Conservation (phyloP, 2,888 invertebrate species). For the Sturmia bella region DNA sequence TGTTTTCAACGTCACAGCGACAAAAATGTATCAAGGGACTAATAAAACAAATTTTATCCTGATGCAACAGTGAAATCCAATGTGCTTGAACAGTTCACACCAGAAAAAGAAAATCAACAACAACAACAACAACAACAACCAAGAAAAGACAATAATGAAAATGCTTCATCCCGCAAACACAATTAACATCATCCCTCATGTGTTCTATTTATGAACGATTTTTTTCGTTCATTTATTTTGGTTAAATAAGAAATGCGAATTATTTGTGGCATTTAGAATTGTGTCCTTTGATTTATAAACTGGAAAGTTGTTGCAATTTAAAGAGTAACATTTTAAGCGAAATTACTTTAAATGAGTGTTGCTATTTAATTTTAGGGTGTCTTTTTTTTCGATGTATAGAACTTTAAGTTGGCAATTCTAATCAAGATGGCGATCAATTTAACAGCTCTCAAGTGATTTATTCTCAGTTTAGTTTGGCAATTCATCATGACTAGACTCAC, state of each 20-base stretch:
- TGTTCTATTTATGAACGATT: conserved; percentile 10
- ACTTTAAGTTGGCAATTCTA: too few species aligned
- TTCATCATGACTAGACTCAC: too few species aligned
- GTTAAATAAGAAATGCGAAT: conserved; percentile 3
- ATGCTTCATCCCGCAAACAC: conserved; percentile 15
- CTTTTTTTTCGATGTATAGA: too few species aligned
- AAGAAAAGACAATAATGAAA: conserved; percentile 25
- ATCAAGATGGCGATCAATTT: too few species aligned
- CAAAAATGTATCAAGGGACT: conserved; percentile 77
- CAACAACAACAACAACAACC: not conserved
- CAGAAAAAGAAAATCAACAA: not conserved
- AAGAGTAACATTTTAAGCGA: not conserved
- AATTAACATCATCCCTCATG: conserved; percentile 21
- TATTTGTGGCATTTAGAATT: not conserved
- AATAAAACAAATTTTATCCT: conserved; percentile 77
- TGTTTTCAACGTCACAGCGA: conserved; percentile 69
- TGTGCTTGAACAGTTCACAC: conserved; percentile 35
- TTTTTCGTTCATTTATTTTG: conserved; percentile 20
- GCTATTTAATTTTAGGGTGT: not conserved
- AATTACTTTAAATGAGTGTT: not conserved
- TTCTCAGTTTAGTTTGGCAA: too few species aligned
- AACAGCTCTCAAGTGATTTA: too few species aligned
- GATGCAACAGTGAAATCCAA: conserved; percentile 74
- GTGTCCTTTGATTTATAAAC: conserved; percentile 2
- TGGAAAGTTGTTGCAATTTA: not conserved